Evolutionary conservation across 2,888 invertebrate species (phyloP), one percentile per base, ranked within the genome.

Genomic region (Heteromurus nitidus): DNA sequence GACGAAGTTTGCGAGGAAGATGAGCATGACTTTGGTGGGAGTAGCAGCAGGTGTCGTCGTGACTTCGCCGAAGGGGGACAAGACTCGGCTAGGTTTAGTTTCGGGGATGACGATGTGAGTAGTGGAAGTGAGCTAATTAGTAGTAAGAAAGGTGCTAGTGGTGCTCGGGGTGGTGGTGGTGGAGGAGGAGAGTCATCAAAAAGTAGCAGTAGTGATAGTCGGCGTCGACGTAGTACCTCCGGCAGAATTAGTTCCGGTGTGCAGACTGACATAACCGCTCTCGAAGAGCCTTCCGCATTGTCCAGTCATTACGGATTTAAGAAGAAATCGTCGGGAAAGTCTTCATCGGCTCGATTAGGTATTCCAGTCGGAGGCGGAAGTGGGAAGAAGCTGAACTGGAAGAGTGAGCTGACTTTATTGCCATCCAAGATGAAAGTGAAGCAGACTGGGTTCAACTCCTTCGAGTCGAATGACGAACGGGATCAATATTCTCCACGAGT

Each of bases 191-290:
- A 30, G 16, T 64, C 69, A 30, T 47, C 60, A 62, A 65, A 69
- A 20, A 79, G 79, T 28, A 55, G 73, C 26, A 65, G 72, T 20
- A 58, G 65, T 22, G 58, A 60, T 2, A 47, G 58, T 24, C 20
- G 73, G 58, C 55, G 68, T 20, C 62, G 69, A 20, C 53, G 68
- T 13, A 79, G 84, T 64, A 73, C 77, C 36, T 74, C 70, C 11
- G 67, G 76, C 13, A 82, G 83, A 74, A 83, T 85, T 36, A 81
- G 75, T 75, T 86, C 85, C 2, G 85, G 84, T 24, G 87, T 84
- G 13, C 87, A 87, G 74, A 87, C 87, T n/a, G 87, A 87, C 44
- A 87, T 87, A 26, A 84, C 87, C 1, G 87, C 86, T 9, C 77
- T 87, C 18, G 87, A 87, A 50, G 87, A 87, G 53, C 81, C 67